A percentile compares a stretch with the other conserved stretches of the same genome.
Conservation (phyloP, 2,888 invertebrate genomes). For the Tolmerus cingulatus region DNA sequence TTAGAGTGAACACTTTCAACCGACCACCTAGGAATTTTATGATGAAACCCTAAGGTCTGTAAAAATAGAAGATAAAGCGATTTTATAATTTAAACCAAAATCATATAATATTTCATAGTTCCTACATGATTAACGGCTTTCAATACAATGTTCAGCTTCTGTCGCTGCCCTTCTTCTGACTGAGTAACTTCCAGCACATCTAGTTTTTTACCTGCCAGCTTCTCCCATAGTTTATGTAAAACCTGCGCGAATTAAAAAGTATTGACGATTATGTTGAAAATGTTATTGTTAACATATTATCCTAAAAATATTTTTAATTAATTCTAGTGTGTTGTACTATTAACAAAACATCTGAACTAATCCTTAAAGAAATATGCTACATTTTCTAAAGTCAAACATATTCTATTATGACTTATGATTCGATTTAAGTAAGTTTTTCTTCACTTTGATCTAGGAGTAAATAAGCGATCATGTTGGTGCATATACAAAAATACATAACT, state of each 20-base stretch:
- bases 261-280: too few relatives aligned
- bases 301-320: too few relatives aligned
- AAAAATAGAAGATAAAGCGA: constrained; percentile 17
- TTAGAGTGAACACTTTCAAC: constrained; percentile 97
- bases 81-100: not conserved
- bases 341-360: too few relatives aligned
- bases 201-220: constrained; percentile 84
- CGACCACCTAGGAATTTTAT: constrained; percentile 91
- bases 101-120: not conserved
- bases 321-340: too few relatives aligned
- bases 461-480: too few relatives aligned
- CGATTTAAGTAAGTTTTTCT: too few relatives aligned
- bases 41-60: constrained; percentile 74
- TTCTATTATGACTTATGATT: too few relatives aligned
- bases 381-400: too few relatives aligned
- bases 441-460: too few relatives aligned
- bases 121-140: constrained; percentile 84
- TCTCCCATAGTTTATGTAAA: constrained; percentile 78
- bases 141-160: constrained; percentile 89
- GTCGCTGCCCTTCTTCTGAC: constrained; percentile 95
- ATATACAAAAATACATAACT: too few relatives aligned
- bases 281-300: too few relatives aligned
- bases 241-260: constrained; percentile 64
- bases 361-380: too few relatives aligned
- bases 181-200: constrained; percentile 99